Evolutionary conservation across 2,888 invertebrate genomes (phyloP).

Genomic region (Timema podura): DNA sequence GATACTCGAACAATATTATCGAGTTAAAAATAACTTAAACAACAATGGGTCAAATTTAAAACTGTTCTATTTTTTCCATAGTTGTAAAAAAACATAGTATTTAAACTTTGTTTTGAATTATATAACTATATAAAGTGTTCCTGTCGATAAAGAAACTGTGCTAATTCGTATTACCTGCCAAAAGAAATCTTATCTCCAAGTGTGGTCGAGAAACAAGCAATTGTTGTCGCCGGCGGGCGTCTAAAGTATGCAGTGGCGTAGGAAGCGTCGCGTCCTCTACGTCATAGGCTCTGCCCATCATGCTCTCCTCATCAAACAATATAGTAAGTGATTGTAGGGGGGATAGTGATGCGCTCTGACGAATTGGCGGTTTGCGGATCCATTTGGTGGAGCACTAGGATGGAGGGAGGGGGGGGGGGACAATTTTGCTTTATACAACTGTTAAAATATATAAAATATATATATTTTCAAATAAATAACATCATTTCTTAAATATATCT

Average conservation of each 20-base stretch:
- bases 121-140: neutral
- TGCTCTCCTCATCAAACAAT: slow-evolving; percentile 36
- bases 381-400: too few species aligned
- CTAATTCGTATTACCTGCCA: neutral
- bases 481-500: too few species aligned
- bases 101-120: neutral
- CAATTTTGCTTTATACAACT: neutral
- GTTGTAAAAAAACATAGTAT: neutral
- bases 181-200: too few species aligned
- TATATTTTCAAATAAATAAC: too few species aligned
- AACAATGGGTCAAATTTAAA: too few species aligned
- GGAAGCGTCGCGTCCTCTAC: slow-evolving; percentile 30
- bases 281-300: slow-evolving; percentile 38
- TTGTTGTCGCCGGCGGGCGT: neutral
- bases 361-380: too few species aligned
- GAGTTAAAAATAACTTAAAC: too few species aligned
- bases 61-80: neutral
- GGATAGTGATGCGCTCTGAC: neutral
- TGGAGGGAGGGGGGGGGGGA: neutral
- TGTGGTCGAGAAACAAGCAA: too few species aligned
- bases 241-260: slow-evolving; percentile 33
- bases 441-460: too few species aligned
- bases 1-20: too few species aligned
- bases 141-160: neutral
- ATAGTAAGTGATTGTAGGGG: slow-evolving; percentile 28